Percentiles rank a stretch among this genome's conserved stretches.
These are phyloP conservation scores for Ethmia dodecea DNA, from an alignment of 2,888 invertebrate species.

Conservation along the genomic window DNA sequence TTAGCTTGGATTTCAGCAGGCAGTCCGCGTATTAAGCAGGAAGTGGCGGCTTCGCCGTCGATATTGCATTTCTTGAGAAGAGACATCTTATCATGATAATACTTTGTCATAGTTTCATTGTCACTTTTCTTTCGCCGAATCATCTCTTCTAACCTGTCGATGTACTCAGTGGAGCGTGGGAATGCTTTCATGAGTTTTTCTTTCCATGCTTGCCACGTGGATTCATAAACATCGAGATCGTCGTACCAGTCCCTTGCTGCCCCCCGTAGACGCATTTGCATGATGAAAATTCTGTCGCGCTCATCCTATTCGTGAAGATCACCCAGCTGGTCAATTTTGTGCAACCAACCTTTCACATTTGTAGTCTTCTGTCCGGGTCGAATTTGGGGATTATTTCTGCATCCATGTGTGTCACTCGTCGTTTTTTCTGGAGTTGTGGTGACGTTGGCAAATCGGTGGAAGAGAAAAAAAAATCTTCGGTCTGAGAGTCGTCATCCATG, in stretches of 20 bases:
- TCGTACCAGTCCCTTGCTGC: not conserved
- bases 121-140: not conserved
- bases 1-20: not conserved
- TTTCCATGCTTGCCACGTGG: not conserved
- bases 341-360: too few relatives aligned
- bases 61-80: not conserved
- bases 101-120: not conserved
- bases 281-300: too few relatives aligned
- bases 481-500: too few relatives aligned
- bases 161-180: not conserved
- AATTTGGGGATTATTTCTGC: too few relatives aligned
- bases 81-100: not conserved
- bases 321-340: too few relatives aligned
- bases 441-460: too few relatives aligned
- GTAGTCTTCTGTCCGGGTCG: too few relatives aligned
- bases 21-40: not conserved
- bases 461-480: too few relatives aligned
- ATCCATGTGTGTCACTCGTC: too few relatives aligned
- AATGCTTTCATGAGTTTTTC: not conserved
- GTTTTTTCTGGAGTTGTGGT: too few relatives aligned
- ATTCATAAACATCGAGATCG: not conserved
- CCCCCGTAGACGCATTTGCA: not conserved
- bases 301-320: too few relatives aligned
- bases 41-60: not conserved
- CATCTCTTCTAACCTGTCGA: not conserved